phyloP scores from a whole-genome alignment of 1,140 invertebrate genomes.

The Eupristina koningsbergeri region DNA sequence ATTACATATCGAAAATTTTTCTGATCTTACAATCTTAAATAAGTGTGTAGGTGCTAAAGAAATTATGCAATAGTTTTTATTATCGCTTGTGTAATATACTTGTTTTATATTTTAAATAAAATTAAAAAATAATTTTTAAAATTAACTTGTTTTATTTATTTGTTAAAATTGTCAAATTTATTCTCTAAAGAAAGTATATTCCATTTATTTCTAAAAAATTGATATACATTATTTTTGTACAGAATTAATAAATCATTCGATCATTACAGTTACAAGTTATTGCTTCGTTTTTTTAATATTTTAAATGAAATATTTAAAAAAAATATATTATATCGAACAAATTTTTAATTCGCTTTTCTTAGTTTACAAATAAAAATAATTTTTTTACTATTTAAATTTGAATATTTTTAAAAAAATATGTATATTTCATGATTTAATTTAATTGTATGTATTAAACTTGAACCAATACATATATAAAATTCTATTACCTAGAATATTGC shows the following conservation, averaged over 20 bases:
- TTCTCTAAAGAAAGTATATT: conserved; percentile 19
- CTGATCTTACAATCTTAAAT: conserved; percentile 7
- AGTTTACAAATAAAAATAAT: background rate
- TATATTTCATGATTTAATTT: background rate
- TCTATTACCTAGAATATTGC: background rate
- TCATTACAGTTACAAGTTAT: conserved; percentile 27
- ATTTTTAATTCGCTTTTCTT: too few species aligned
- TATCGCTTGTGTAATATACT: background rate
- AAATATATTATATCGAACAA: conserved; percentile 21
- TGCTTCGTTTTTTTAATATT: conserved; percentile 30
- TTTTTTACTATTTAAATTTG: background rate
- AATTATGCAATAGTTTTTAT: background rate
- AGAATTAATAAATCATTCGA: conserved; percentile 26
- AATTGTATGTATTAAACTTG: background rate
- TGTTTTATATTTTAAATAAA: conserved; percentile 5
- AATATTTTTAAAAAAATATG: background rate
- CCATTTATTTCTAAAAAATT: background rate
- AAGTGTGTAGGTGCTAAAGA: background rate
- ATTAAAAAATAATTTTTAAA: background rate
- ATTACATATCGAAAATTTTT: conserved; percentile 19
- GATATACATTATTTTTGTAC: conserved; percentile 19
- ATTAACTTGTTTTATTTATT: background rate
- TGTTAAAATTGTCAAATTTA: conserved; percentile 5
- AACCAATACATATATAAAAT: conserved; percentile 2
- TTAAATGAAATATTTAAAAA: conserved; percentile 12